phyloP scores from a whole-genome alignment of 2,888 invertebrate genomes.

The Pristionchus fissidentatus region DNA sequence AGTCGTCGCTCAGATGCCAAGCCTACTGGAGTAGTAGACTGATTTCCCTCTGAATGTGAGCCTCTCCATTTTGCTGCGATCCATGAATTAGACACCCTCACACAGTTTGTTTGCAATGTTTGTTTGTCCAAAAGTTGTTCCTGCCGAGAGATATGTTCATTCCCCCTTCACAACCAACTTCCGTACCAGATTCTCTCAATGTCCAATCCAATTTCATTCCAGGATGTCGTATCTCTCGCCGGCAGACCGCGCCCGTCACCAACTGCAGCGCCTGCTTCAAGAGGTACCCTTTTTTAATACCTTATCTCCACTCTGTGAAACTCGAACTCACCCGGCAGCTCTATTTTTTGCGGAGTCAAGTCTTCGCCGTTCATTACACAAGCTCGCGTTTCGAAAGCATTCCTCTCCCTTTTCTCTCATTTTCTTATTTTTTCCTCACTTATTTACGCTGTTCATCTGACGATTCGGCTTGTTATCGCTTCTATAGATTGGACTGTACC shows the following conservation, averaged over 20 bases:
- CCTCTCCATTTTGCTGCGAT: not conserved
- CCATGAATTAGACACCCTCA: not conserved
- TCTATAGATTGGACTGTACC: constrained; percentile 33
- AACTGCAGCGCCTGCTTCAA: constrained; percentile 6
- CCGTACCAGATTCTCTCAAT: too few species aligned
- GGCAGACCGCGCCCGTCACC: not conserved
- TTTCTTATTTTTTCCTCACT: not conserved
- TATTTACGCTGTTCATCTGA: not conserved
- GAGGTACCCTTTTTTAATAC: constrained; percentile 7
- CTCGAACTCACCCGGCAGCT: too few species aligned
- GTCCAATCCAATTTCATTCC: not conserved
- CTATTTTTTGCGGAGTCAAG: not conserved
- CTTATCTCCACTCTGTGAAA: too few species aligned
- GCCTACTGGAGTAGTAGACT: too few species aligned
- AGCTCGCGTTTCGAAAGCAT: not conserved
- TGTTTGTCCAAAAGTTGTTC: not conserved
- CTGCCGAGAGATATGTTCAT: not conserved
- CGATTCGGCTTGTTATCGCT: not conserved
- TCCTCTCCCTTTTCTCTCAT: too few species aligned
- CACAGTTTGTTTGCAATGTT: not conserved
- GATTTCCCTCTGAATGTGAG: too few species aligned
- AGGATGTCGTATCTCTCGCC: constrained; percentile 10
- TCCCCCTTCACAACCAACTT: not conserved
- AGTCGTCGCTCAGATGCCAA: too few species aligned
- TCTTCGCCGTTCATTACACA: not conserved